Conservation (phyloP, 2,113 vertebrate genomes). For the Boulengeromyrus knoepffleri region DNA sequence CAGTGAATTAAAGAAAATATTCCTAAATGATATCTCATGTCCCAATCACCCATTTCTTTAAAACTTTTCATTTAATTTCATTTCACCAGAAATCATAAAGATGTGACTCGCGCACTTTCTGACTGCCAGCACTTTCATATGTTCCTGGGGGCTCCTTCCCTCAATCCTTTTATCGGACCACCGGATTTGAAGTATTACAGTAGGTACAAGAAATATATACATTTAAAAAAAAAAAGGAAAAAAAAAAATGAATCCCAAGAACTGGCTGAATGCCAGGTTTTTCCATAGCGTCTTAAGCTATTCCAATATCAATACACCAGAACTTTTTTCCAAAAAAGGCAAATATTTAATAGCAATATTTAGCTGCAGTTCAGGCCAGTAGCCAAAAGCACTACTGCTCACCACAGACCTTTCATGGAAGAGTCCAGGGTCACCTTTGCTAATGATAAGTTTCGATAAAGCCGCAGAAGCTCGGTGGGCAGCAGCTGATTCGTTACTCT, state of each 20-base stretch:
- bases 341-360: slow-evolving; percentile 21
- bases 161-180: slow-evolving; percentile 17
- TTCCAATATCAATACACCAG: slow-evolving; percentile 21
- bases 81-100: slow-evolving; percentile 21
- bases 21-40: not conserved
- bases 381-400: slow-evolving; percentile 14
- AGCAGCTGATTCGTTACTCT: not conserved
- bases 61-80: slow-evolving; percentile 22
- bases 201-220: not conserved
- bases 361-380: slow-evolving; percentile 11
- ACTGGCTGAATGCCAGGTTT: slow-evolving; percentile 15
- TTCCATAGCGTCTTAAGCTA: slow-evolving; percentile 19
- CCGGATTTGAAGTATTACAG: slow-evolving; percentile 13
- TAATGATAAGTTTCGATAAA: not conserved
- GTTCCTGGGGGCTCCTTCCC: slow-evolving; percentile 8
- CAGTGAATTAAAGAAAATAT: not conserved
- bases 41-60: slow-evolving; percentile 1
- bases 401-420: not conserved
- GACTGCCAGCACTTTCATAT: slow-evolving; percentile 19
- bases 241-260: not conserved
- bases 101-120: not conserved
- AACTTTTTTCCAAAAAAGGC: slow-evolving; percentile 17
- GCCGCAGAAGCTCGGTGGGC: not conserved
- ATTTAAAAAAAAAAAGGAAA: not conserved
- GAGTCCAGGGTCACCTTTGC: not conserved